Evolutionary conservation across 2,888 invertebrate genomes (phyloP), one percentile per base, ranked within the genome.

Genomic region (Coelopa pilipes): DNA sequence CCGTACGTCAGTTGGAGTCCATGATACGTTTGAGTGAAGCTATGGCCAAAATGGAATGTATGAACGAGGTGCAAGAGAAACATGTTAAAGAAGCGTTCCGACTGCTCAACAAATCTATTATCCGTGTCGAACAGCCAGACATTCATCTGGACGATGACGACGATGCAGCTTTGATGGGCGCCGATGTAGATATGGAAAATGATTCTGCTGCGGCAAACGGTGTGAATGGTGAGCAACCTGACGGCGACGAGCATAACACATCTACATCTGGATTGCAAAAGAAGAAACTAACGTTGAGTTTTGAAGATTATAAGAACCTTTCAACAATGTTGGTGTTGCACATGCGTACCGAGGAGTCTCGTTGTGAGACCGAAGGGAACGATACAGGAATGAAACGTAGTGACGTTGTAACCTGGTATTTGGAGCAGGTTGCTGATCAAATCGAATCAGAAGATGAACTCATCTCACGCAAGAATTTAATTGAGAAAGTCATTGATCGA

Each of bases 41-140:
- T 45, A 93, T 98, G 91, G 98, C 99, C 70, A 93, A 97, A 87
- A 92, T 99, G 90, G 95, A 98, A 88, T 99, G 98, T 87, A 93
- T 93, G 79, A 96, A 97, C 70, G 93, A 94, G 85, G 98, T 98
- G 15, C 91, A 92, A 5, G 90, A 92, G 0, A 92, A 92, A 55
- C 99, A 99, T 85, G 99, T 99, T 0, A 92, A 93, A 82, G 98
- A 98, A 89, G 96, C 97, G 0, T 94, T 92, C 86, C 90, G 95
- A 65, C 90, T 99, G 76, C 89, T 99, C 47, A 98, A 97, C 88
- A 98, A 98, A 84, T 98, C 98, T 0, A 98, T 99, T 78, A 96
- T 99, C 79, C 92, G 98, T 55, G 98, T 99, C 19, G 99, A 99
- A 82, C 98, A 98, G 83, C 98, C 99, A 0, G 99, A 99, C 85